Evolutionary conservation across 1,140 invertebrate species (phyloP), one percentile per base, ranked within the genome.

Genomic region (Pissodes strobi): DNA sequence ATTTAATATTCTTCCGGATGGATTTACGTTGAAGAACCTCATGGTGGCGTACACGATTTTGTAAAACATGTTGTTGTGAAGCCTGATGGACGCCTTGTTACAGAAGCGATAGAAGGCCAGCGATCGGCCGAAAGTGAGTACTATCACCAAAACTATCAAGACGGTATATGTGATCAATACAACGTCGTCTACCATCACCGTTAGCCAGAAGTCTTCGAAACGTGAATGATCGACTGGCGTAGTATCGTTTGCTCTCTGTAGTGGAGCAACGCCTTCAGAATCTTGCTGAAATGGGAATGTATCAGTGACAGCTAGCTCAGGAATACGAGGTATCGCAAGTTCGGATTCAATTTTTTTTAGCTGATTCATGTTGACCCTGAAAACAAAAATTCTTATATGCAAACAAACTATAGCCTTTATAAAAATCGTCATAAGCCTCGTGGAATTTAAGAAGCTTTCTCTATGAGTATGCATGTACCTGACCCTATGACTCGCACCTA

Each of bases 21-120:
- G 88, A 77, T 95, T 95, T 6, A 86, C 88, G 68, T 94, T 93
- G 25, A 64, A 97, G 79, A 96, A 97, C 5, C 85, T 82, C 84
- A 95, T 94, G 0, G 88, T 90, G 0, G 91, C 88, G 6, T 88
- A 82, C 21, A 94, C 85, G 1, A 97, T 86, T 48, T 88, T 88
- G 12, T 81, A 78, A 71, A 96, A 95, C 88, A 97, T 94, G 6
- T 78, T 80, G 72, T 95, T 90, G 72, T 97, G 94, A 0, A 94
- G 30, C 9, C 60, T 67, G 2, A 64, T 65, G 3, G 68, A 72
- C 6, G 90, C 87, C 55, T 80, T 82, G 83, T 92, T 90, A 57
- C 90, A 90, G 46, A 89, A 81, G 15, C 82, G 76, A 72, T 92
- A 93, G 75, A 92, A 93, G 8, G 85, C 72, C 17, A 88, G 82